phyloP scores from a whole-genome alignment of 64 coral and sea anemone genomes.

The Montipora sp. region DNA sequence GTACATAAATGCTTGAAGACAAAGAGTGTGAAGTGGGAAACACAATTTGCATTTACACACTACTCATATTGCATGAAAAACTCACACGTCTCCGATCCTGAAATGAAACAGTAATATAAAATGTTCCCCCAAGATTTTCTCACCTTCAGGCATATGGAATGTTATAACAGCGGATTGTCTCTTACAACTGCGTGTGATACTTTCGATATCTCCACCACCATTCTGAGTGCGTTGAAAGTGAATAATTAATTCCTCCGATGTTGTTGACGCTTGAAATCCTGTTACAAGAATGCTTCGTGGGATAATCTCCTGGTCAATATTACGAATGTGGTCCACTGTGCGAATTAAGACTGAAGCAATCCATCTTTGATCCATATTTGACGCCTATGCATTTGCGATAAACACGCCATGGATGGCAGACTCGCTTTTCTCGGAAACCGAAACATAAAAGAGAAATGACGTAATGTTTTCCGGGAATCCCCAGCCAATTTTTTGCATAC shows the following conservation, averaged over 20 bases:
- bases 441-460: background rate
- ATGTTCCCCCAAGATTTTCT: background rate
- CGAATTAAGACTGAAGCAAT: background rate
- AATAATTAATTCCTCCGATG: slow-evolving; percentile 18
- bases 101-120: background rate
- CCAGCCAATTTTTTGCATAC: background rate
- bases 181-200: background rate
- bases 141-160: slow-evolving; percentile 54
- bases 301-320: background rate
- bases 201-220: slow-evolving; percentile 66
- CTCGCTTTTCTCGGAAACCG: background rate
- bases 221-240: slow-evolving; percentile 61
- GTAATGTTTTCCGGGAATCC: background rate
- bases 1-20: no score
- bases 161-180: slow-evolving; percentile 50
- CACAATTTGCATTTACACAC: no score
- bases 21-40: no score
- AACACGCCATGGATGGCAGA: no score
- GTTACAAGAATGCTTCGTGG: slow-evolving; percentile 37
- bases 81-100: background rate
- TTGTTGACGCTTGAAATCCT: background rate
- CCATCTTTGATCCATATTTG: background rate
- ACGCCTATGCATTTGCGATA: no score
- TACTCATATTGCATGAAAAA: rapidly evolving
- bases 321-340: background rate